phyloP scores from a whole-genome alignment of 2,113 vertebrate genomes.

The Petaurus breviceps region DNA sequence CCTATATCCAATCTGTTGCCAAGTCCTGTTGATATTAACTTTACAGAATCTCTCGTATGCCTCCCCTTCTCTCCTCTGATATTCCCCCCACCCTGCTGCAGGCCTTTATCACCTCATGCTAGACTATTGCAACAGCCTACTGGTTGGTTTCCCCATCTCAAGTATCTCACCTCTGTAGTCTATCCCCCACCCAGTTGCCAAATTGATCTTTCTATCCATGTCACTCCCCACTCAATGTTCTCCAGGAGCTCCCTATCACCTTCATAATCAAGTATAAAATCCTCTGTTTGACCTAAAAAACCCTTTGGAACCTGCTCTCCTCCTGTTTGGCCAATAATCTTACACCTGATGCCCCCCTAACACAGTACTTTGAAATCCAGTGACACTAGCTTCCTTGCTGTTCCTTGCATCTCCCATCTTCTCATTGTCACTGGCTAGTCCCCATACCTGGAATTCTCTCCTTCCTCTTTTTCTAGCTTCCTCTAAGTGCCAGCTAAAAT shows the following conservation, averaged over 20 bases:
- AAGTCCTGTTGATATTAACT: background rate
- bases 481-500: background rate
- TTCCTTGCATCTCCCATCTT: background rate
- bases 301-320: background rate
- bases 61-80: background rate
- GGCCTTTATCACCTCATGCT: background rate
- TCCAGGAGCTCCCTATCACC: no score
- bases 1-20: background rate
- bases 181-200: no score
- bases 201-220: no score
- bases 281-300: background rate
- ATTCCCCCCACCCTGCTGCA: background rate
- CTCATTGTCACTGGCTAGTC: background rate
- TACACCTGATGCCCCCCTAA: background rate
- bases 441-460: background rate
- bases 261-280: background rate
- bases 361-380: background rate
- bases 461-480: background rate
- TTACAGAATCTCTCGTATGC: background rate
- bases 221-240: no score
- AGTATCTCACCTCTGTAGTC: no score
- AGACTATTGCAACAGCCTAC: no score
- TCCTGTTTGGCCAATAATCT: background rate
- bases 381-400: background rate
- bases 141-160: no score